These are phyloP conservation scores for Eumerus sabulonum DNA, from an alignment of 2,888 invertebrate genomes.

Conservation along the genomic window DNA sequence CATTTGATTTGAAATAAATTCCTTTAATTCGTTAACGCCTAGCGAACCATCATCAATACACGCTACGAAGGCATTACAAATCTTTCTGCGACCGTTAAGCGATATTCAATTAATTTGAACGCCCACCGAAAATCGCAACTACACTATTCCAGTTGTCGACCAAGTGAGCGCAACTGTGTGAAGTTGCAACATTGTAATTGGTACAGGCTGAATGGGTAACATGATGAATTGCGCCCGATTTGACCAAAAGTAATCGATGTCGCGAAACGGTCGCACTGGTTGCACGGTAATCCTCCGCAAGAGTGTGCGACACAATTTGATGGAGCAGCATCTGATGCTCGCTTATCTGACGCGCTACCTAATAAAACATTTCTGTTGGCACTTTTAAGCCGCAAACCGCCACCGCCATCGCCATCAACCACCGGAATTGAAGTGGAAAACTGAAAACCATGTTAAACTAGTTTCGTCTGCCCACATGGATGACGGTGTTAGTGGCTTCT, in stretches of 20 bases:
- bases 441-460: constrained; percentile 24
- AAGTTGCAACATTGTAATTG: constrained; percentile 48
- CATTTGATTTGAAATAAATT: no score
- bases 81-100: no score
- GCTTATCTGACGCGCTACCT: constrained; percentile 63
- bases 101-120: constrained; percentile 52
- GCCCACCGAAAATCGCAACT: constrained; percentile 40
- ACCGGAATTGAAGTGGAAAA: constrained; percentile 47
- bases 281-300: constrained; percentile 34
- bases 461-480: constrained; percentile 17
- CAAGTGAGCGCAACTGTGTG: background rate
- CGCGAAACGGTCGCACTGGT: constrained; percentile 24
- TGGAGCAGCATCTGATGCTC: constrained; percentile 52
- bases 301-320: constrained; percentile 36
- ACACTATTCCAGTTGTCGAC: no score
- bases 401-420: constrained; percentile 42
- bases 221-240: constrained; percentile 61
- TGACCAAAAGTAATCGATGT: constrained; percentile 49
- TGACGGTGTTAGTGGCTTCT: constrained; percentile 1
- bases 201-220: constrained; percentile 14
- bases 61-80: no score
- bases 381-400: constrained; percentile 48
- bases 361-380: constrained; percentile 68
- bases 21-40: no score
- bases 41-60: no score